Evolutionary conservation across 2,888 invertebrate genomes (phyloP), one percentile per base, ranked within the genome.

Genomic region (Spodoptera picta): DNA sequence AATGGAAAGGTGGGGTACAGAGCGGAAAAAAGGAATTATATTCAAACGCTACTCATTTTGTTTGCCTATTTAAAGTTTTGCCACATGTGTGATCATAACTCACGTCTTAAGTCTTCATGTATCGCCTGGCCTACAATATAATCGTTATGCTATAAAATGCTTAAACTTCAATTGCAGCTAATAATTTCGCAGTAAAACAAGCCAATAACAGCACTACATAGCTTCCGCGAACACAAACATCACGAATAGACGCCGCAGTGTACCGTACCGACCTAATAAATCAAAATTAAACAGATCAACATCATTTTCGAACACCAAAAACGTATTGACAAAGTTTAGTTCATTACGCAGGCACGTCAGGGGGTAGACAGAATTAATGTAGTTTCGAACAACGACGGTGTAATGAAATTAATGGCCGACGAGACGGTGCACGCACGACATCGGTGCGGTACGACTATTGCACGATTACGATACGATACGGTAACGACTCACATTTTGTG

Each of bases 341-440:
- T 77, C 77, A 77, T 77, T 77, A 77, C 77, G 61, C 61, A 7
- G 47, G 45, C 67, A 65, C 72, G 78, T 73, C 77, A 65, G 63
- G 69, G 70, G 63, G 79, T 60, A 73, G 69, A 69, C 69, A 63
- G 75, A 60, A 83, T 79, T 82, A 77, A 83, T 83, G 80, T 75
- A 81, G 80, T 81, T 81, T 57, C 73, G 65, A 81, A 82, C 82
- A 77, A 77, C 75, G 66, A 49, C 51, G 60, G 53, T 47, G 65
- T 73, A 77, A 80, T 77, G 75, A 81, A 81, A 83, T 81, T 79
- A 83, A 83, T 82, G 80, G 75, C 75, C 54, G 69, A 69, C 75
- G 62, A 65, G 72, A 75, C 68, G 64, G 42, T 48, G 72, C 72
- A 65, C 71, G 71, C 67, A 70, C 70, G 62, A 62, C 62, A 42